Evolutionary conservation across 2,113 vertebrate species (phyloP), one percentile per base, ranked within the genome.

Genomic region (Ammodytes marinus): DNA sequence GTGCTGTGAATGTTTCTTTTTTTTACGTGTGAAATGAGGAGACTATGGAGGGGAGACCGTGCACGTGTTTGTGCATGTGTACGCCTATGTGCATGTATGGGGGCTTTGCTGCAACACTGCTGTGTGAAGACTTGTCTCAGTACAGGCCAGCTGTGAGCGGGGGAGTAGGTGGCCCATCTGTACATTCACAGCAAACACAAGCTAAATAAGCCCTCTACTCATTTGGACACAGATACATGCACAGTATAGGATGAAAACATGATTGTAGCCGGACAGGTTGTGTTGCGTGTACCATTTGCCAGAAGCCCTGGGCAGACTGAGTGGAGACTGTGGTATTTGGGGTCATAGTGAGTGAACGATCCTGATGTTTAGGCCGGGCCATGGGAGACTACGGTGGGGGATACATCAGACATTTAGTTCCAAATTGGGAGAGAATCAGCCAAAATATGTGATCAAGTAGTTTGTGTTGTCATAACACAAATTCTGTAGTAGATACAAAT

Each of bases 141-240:
- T 49, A 77, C 80, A 85, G 67, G 47, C 80, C 90, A 90, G 87
- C 84, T 91, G 86, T 70, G 86, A 79, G 79, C 52, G 53, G 88
- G 75, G 46, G 39, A 76, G 85, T 74, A 57, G n/a, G 76, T 59
- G 79, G 53, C 40, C 75, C 8, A 39, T 52, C 65, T 74, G 74
- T 74, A 79, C 84, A 70, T 85, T 91, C 86, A 89, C 84, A 89
- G 88, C 70, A 88, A 89, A 94, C 87, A 74, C 77, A 57, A 92
- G 59, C 83, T 86, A 88, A 84, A 91, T 75, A 87, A 81, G 63
- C 54, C 75, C 76, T 45, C n/a, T 3, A 40, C 72, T 79, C 79
- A 71, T 52, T 50, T 27, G 35, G 27, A 87, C 79, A 77, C 45
- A 46, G 61, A 80, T 45, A 55, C 49, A 74, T 82, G 69, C 79